These are phyloP conservation scores for Vollenhovia emeryi DNA, from an alignment of 1,140 invertebrate species.

Conservation along the genomic window DNA sequence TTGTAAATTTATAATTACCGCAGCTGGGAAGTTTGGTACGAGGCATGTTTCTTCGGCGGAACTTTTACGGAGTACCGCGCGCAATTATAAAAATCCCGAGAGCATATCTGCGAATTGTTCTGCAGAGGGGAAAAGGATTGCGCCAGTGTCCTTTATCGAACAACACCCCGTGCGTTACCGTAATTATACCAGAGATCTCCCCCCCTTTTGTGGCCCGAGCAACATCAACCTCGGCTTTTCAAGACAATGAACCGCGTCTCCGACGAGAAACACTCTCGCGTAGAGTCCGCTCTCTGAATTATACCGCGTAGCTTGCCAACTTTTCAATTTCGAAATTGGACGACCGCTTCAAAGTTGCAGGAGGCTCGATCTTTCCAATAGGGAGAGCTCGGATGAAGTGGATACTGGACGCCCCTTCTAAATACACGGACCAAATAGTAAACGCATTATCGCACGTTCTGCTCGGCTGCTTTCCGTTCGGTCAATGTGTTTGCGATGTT, in stretches of 20 bases:
- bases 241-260: slow-evolving; percentile 78
- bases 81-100: slow-evolving; percentile 24
- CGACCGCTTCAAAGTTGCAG: slow-evolving; percentile 51
- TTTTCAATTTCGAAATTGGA: slow-evolving; percentile 76
- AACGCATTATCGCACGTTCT: slow-evolving; percentile 26
- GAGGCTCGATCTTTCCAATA: slow-evolving; percentile 31
- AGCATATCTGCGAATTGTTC: background rate
- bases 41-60: background rate
- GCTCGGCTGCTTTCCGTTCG: background rate
- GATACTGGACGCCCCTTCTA: slow-evolving; percentile 16
- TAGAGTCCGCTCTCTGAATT: slow-evolving; percentile 50
- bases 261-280: slow-evolving; percentile 57
- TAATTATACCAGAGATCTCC: slow-evolving; percentile 74
- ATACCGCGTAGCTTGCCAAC: slow-evolving; percentile 71
- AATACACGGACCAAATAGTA: slow-evolving; percentile 24
- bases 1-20: slow-evolving; percentile 37
- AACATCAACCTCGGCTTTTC: slow-evolving; percentile 74
- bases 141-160: slow-evolving; percentile 63
- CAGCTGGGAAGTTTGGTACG: background rate
- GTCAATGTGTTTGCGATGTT: background rate
- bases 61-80: background rate
- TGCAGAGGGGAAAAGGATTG: slow-evolving; percentile 12
- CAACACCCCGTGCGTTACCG: slow-evolving; percentile 71
- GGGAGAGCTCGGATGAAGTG: slow-evolving; percentile 48
- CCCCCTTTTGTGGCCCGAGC: slow-evolving; percentile 61